Base-by-base conservation (phyloP, 2,888 invertebrate genomes). In the Drosophila pegasa region DNA sequence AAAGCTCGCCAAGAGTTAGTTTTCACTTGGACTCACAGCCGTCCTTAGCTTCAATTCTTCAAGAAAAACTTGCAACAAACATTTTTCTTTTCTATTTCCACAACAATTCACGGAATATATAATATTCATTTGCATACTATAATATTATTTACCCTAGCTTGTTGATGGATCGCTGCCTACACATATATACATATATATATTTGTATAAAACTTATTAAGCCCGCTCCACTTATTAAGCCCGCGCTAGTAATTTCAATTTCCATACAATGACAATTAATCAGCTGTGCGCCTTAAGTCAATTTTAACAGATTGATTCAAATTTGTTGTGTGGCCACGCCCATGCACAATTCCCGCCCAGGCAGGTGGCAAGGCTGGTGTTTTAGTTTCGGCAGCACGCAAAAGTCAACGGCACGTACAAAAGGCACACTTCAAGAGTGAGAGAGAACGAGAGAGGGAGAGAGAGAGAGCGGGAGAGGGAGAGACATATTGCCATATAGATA, bases 291-390 rank as follows among this genome's bases (percentile, higher is more conserved):
- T 71, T 73, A 87, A 87, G 89, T 81, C 85, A 84, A 78, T 85
- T 89, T 81, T 86, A 81, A 75, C 82, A 89, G 85, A 89, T 85
- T 89, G 85, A 89, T 85, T 87, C 89, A 75, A 86, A 87, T 87
- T 87, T 77, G 82, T 72, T 87, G 70, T 70, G 76, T 70, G 78
- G 78, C 54, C 73, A 72, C 65, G 56, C 74, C 55, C 48, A 50
- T n/a, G 20, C 35, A n/a, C 50, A 22, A 8, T 10, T 6, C 31
- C 16, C 20, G 31, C 48, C 18, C 40, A 61, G 27, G 20, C 35
- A 33, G 67, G 54, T 47, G 65, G 60, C 33, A 41, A 33, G 59
- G 43, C 31, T 41, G 67, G 45, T 60, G 78, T 71, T 84, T 84
- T 66, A 78, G 72, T 78, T 80, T 84, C 57, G 81, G 67, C 72